Percentiles rank a stretch among this genome's conserved stretches.
Conservation (phyloP, 1,140 invertebrate genomes). For the Triops cancriformis region DNA sequence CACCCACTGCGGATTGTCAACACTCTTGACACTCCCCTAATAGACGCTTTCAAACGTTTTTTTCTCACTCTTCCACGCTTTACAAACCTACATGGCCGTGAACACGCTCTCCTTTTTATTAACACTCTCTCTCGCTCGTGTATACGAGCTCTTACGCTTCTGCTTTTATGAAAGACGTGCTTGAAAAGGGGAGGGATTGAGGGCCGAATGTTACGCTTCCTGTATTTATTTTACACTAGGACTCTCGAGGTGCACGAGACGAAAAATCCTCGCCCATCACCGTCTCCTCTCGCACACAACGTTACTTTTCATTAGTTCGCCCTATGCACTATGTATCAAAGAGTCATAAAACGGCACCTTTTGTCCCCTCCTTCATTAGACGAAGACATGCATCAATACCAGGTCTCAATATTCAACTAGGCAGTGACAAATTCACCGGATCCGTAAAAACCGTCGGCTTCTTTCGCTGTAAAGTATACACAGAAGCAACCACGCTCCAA, state of each 20-base stretch:
- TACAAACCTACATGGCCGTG: background rate
- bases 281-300: background rate
- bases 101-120: background rate
- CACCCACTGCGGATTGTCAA: background rate
- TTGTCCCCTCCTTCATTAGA: background rate
- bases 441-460: too few relatives aligned
- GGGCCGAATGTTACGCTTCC: background rate
- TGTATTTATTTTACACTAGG: background rate
- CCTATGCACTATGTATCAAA: background rate
- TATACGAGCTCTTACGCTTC: background rate
- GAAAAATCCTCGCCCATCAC: background rate
- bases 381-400: background rate
- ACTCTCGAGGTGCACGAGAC: background rate
- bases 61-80: background rate
- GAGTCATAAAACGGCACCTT: background rate
- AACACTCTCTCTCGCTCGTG: background rate
- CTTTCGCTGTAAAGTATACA: too few relatives aligned
- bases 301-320: background rate
- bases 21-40: background rate
- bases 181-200: background rate
- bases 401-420: background rate
- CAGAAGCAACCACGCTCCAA: too few relatives aligned
- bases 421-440: too few relatives aligned
- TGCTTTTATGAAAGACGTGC: background rate
- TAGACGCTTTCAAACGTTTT: background rate